Evolutionary conservation across 2,797 vertebrate species (phyloP).

Genomic region (Nyctalus aviator): DNA sequence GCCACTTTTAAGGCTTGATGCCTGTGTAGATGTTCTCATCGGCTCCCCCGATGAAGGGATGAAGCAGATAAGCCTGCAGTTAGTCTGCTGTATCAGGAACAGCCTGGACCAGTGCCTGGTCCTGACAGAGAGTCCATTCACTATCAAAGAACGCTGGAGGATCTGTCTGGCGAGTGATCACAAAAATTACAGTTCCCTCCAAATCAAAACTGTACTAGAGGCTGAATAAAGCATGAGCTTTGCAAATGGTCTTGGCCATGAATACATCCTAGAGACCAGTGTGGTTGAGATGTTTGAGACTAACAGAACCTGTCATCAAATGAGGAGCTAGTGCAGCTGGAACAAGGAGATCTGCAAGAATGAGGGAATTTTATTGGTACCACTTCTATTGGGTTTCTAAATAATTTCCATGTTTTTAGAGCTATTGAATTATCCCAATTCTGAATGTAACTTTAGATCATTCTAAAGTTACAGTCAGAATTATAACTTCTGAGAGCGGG

Average conservation of each 20-base stretch:
- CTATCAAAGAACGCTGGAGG: not conserved
- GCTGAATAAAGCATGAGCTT: not conserved
- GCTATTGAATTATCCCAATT: not conserved
- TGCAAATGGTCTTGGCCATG: not conserved
- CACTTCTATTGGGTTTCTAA: not conserved
- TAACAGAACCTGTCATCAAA: not conserved
- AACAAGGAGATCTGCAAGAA: not conserved
- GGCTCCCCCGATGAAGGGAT: not conserved
- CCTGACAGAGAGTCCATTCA: not conserved
- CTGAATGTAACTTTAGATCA: conserved; percentile 21
- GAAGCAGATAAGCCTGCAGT: not conserved
- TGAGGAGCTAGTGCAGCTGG: not conserved
- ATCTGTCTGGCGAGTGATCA: not conserved
- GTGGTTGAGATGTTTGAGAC: not conserved
- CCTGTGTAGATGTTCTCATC: not conserved
- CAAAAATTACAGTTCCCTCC: not conserved
- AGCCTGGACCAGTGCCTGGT: not conserved
- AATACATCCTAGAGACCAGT: not conserved
- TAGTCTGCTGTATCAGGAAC: not conserved
- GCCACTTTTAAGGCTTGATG: not conserved
- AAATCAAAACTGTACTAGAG: not conserved
- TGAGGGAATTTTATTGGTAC: not conserved
- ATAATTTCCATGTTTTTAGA: not conserved
- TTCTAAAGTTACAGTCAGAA: too few species aligned
- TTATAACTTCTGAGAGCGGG: too few species aligned